Evolutionary conservation across 2,113 vertebrate species (phyloP), one percentile per base, ranked within the genome.

Genomic region (Thermophis baileyi): DNA sequence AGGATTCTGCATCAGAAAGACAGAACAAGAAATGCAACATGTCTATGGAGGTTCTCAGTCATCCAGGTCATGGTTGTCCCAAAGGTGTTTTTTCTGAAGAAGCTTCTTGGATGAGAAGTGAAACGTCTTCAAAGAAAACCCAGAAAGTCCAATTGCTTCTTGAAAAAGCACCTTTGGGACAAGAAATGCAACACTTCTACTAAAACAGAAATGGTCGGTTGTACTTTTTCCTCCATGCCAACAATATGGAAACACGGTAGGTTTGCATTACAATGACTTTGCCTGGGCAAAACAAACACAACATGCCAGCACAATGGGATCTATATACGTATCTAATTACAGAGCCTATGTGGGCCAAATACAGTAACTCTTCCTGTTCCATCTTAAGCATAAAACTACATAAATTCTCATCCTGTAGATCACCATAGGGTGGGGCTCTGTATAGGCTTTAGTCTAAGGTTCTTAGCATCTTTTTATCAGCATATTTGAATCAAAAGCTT

Each of bases 1-100:
- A 49, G 99, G 99, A 97, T 99, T 99, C 99, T 99, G 96, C 95
- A 96, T 93, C 94, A 93, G 30, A 89, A 93, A 91, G 44, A 47
- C 30, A 95, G 50, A 24, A 1, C 20, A 55, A 14, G 10, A 74
- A 91, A 53, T 12, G 35, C 35, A 60, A 60, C 25, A 11, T 27
- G 57, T 30, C 25, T 60, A 60, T 27, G 57, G 57, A 27, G 25
- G 30, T 60, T 60, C 57, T 60, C 57, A 60, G 57, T 60, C 57
- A 60, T 27, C 25, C 25, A 60, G 57, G 57, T 27, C 57, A 60
- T 3, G 25, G 57, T 27, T 60, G 57, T 60, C 57, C 57, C 25
- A 60, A 60, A 60, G 25, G 57, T 60, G 57, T 3, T 27, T 60
- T 60, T 60, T 27, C 57, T 60, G 57, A 60, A 60, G 55, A 60